Percentiles rank a stretch among this genome's conserved stretches.
Evolutionary conservation across 2,888 invertebrate genomes (phyloP).

Genomic region (Mongoloraphidia duomilia): DNA sequence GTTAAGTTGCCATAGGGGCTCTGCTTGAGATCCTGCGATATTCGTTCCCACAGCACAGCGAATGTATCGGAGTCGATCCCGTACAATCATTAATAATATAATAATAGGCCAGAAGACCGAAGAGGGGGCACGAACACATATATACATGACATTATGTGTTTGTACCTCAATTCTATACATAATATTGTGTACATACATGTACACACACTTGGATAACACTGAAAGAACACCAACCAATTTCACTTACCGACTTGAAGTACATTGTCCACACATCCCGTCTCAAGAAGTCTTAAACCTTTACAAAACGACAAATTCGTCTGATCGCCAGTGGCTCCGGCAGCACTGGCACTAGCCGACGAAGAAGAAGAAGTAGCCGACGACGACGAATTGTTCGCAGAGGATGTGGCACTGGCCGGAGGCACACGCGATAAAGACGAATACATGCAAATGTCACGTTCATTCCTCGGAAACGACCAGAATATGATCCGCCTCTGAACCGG

Average conservation of each 20-base stretch:
- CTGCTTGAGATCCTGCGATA: too few relatives aligned
- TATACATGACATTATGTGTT: too few relatives aligned
- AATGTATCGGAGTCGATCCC: too few relatives aligned
- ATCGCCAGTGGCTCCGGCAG: constrained; percentile 35
- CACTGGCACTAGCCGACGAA: constrained; percentile 21
- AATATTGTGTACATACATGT: too few relatives aligned
- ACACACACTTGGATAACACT: too few relatives aligned
- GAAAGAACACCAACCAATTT: too few relatives aligned
- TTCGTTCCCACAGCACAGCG: too few relatives aligned
- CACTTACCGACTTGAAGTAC: constrained; percentile 81
- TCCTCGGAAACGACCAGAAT: constrained; percentile 79
- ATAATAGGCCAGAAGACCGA: too few relatives aligned
- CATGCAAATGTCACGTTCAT: constrained; percentile 80
- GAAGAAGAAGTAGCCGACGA: neutral
- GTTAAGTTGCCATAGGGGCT: too few relatives aligned
- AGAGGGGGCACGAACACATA: too few relatives aligned
- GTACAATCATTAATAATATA: too few relatives aligned
- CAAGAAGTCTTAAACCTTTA: constrained; percentile 71
- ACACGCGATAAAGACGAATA: constrained; percentile 62
- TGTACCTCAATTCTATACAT: too few relatives aligned
- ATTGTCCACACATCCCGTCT: constrained; percentile 68
- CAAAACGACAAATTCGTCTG: constrained; percentile 73
- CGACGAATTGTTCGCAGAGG: constrained; percentile 1
- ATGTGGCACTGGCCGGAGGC: constrained; percentile 27
- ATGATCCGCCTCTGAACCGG: constrained; percentile 77